Conservation (phyloP, 2,113 vertebrate genomes). For the Dipodomys merriami region DNA sequence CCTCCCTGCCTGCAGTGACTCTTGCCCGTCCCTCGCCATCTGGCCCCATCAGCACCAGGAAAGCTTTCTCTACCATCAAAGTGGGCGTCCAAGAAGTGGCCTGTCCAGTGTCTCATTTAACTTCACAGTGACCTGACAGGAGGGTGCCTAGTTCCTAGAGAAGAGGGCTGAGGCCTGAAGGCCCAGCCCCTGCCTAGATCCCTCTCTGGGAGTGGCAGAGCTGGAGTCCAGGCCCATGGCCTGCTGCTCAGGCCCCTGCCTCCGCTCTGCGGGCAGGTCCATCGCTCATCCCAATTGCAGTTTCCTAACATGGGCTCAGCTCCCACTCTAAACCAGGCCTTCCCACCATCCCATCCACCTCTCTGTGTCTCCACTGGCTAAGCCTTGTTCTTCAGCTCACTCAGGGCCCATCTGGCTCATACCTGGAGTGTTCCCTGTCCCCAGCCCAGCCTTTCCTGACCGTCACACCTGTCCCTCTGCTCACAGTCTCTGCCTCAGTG, state of each 20-base stretch:
- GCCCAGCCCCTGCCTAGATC: not conserved
- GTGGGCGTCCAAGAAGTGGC: too few species aligned
- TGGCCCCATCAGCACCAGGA: not conserved
- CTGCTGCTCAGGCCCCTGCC: not conserved
- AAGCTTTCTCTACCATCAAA: not conserved
- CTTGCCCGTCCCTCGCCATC: too few species aligned
- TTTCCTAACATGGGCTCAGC: too few species aligned
- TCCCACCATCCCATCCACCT: not conserved
- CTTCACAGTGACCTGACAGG: not conserved
- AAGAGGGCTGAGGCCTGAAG: too few species aligned
- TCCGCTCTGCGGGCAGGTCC: fast-evolving
- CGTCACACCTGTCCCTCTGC: too few species aligned
- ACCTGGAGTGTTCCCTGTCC: fast-evolving
- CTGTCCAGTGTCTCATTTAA: fast-evolving
- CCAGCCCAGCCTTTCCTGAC: not conserved
- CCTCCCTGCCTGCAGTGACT: not conserved
- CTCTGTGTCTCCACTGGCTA: not conserved
- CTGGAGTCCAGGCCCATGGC: not conserved
- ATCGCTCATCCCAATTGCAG: not conserved
- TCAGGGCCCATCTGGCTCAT: not conserved
- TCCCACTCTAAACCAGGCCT: not conserved
- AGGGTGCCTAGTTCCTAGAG: not conserved
- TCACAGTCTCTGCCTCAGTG: not conserved
- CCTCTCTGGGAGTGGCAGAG: fast-evolving
- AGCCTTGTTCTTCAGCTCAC: not conserved